Evolutionary conservation across 2,888 invertebrate species (phyloP), one percentile per base, ranked within the genome.

Genomic region (Standfussiana lucernea): DNA sequence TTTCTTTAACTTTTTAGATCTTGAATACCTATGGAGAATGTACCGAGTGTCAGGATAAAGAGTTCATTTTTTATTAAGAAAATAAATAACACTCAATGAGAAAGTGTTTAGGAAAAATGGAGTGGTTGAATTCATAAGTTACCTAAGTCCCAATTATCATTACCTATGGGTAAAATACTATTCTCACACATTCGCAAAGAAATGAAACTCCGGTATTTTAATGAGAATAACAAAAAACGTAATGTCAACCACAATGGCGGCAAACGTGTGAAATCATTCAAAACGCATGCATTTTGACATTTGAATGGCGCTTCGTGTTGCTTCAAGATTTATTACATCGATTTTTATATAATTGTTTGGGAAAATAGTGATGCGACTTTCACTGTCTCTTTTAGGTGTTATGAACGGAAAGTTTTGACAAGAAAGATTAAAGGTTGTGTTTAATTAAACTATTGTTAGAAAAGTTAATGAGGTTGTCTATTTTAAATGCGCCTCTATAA

Each of bases 181-280:
- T 79, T 83, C 53, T 83, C 82, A 68, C 32, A 77, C 62, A 73
- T 77, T 42, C 11, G 32, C 47, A 85, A 79, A 83, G 78, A 83
- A 85, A 86, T 45, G 79, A 37, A 77, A 76, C 80, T 80, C 59
- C 50, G 59, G 82, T 89, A 88, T 89, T 88, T 82, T 85, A 88
- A 88, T 86, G 85, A 69, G 76, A 69, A 66, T 61, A 59, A 80
- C 79, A 89, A 87, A 88, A 88, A 86, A 75, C 80, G 53, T 66
- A 72, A 72, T 76, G 50, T 59, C 37, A 72, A 71, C 77, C 72
- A 88, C 88, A 88, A 89, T 89, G 61, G 76, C 66, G 72, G 68
- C 61, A 75, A 77, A 75, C 82, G 88, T 88, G 89, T 80, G 86
- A 89, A 89, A 79, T 79, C 21, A 79, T 83, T 89, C 68, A 67